Base-by-base conservation (phyloP, 2,113 vertebrate genomes). In the Equus quagga region DNA sequence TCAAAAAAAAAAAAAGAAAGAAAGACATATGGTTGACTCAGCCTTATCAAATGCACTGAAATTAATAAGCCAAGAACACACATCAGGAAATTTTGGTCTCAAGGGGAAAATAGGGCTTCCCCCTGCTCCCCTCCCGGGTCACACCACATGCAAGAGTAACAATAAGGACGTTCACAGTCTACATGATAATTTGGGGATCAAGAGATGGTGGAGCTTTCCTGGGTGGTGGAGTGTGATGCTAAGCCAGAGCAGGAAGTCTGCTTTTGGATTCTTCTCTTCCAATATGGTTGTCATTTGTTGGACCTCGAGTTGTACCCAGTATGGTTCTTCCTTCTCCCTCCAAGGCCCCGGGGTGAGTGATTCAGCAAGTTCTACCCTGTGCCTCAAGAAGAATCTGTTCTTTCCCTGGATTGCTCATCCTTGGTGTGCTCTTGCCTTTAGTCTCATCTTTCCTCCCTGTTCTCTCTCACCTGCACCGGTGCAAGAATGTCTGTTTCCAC, bases 331-430 rank as follows among this genome's bases (percentile, higher is more conserved):
- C 44, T 44, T 56, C 33, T 94, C 24, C 44, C 26, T 26, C 19
- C 5, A 58, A 7, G 80, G 19, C 46, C 28, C 36, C 33, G 9
- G 26, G 44, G 15, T 24, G 41, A 82, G 23, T 7, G 6, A 62
- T 14, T 54, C 70, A 24, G 26, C 15, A 84, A 36, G 14, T 51
- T 64, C 44, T 13, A 51, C 8, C 17, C 2, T 10, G 8, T 6
- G 41, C 9, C 5, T 73, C 8, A 9, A 8, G 26, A 9, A 62
- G 44, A 51, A 58, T 58, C 18, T 8, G 0, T 36, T 26, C 5
- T 73, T 70, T 88, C 56, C 76, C 64, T 15, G 9, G 14, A 58
- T 41, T 10, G 21, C 58, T 69, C 15, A 2, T 44, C 33, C 58
- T 56, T 17, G 15, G 17, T 19, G 24, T 41, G 67, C 17, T 41